Percentiles rank a stretch among this genome's conserved stretches.
Evolutionary conservation across 2,797 vertebrate genomes (phyloP).

Genomic region (Enteromius unitaeniatus): DNA sequence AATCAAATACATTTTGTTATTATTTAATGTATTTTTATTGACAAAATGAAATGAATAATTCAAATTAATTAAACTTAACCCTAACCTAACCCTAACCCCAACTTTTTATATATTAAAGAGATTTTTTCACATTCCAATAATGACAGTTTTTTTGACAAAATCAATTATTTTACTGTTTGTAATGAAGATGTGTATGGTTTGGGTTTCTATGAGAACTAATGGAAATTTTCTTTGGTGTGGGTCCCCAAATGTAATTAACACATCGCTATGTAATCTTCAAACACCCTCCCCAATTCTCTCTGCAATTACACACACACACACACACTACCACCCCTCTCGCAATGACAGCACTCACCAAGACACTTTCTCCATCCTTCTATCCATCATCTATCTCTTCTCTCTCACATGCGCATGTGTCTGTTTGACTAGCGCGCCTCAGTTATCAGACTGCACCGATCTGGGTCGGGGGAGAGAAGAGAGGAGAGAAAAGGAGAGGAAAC

Average conservation of each 20-base stretch:
- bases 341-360: slow-evolving; percentile 49
- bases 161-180: slow-evolving; percentile 2
- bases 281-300: slow-evolving; percentile 5
- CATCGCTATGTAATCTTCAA: slow-evolving; percentile 25
- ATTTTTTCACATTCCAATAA: neutral
- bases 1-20: neutral
- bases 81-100: too few species aligned
- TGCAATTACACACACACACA: slow-evolving; percentile 18
- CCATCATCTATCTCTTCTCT: slow-evolving; percentile 28
- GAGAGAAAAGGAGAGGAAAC: slow-evolving; percentile 22
- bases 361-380: slow-evolving; percentile 42
- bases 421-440: slow-evolving; percentile 59
- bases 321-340: slow-evolving; percentile 8
- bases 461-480: slow-evolving; percentile 40
- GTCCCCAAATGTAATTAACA: slow-evolving; percentile 35
- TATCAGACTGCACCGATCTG: slow-evolving; percentile 58
- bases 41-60: neutral
- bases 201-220: slow-evolving; percentile 21
- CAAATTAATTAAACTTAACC: too few species aligned
- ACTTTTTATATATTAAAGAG: too few species aligned
- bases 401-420: slow-evolving; percentile 42
- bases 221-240: slow-evolving; percentile 5
- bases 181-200: neutral
- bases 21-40: neutral
- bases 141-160: neutral